Evolutionary conservation across 2,113 vertebrate species (phyloP).

Genomic region (Cygnus atratus): DNA sequence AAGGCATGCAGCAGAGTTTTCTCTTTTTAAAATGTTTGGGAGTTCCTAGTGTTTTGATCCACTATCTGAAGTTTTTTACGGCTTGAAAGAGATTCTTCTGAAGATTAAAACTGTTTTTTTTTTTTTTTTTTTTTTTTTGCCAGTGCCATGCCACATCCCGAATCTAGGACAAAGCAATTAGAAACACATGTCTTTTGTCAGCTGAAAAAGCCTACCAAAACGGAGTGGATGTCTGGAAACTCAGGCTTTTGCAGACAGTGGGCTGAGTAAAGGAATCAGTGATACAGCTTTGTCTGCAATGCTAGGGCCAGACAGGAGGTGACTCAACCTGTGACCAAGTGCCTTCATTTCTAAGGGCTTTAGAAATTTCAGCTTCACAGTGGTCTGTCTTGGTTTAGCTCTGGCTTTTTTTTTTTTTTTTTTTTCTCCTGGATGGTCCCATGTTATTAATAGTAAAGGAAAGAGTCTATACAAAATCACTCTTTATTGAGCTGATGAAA

Average conservation of each 20-base stretch:
- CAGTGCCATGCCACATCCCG: neutral
- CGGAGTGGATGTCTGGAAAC: neutral
- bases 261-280: neutral
- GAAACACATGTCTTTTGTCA: neutral
- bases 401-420: neutral
- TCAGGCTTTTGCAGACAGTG: neutral
- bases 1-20: neutral
- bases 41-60: neutral
- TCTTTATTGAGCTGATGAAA: conserved; percentile 34
- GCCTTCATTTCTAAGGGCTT: neutral
- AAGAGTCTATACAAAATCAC: neutral
- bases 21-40: neutral
- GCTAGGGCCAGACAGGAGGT: neutral
- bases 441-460: neutral
- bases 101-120: neutral
- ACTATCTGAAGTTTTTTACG: neutral
- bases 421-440: neutral
- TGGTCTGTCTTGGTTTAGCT: neutral
- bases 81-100: neutral
- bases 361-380: neutral
- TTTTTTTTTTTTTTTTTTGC: neutral
- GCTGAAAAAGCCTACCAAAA: neutral
- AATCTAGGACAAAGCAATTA: conserved; percentile 16
- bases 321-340: neutral
- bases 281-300: neutral